phyloP scores from a whole-genome alignment of 2,888 invertebrate genomes.

The Phengaris alcon region DNA sequence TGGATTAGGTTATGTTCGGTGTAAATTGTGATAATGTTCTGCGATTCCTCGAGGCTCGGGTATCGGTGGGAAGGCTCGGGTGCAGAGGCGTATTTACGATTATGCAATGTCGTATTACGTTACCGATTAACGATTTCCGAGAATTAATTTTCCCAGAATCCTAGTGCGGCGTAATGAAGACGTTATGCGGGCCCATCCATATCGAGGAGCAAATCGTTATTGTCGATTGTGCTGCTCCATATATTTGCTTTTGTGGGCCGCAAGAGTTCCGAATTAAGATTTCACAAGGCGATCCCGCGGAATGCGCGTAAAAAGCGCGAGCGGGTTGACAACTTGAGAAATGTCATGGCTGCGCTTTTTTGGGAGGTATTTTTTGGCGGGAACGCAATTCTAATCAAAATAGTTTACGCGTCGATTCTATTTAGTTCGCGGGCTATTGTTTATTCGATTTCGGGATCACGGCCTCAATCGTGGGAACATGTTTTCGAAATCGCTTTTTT shows the following conservation, averaged over 20 bases:
- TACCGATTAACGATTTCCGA: slow-evolving; percentile 51
- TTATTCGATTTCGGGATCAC: slow-evolving; percentile 41
- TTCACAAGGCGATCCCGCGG: slow-evolving; percentile 63
- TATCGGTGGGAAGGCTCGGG: slow-evolving; percentile 58
- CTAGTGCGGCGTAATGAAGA: slow-evolving; percentile 57
- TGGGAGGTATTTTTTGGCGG: slow-evolving; percentile 62
- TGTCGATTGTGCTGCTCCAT: slow-evolving; percentile 58
- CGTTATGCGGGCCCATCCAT: slow-evolving; percentile 53
- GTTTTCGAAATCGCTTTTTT: slow-evolving; percentile 35
- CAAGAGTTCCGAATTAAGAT: slow-evolving; percentile 71
- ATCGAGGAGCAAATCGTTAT: slow-evolving; percentile 55
- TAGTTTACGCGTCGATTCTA: slow-evolving; percentile 70
- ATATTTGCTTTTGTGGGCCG: slow-evolving; percentile 54
- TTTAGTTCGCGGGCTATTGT: slow-evolving; percentile 47
- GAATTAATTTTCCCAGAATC: slow-evolving; percentile 50
- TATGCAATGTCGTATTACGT: slow-evolving; percentile 68
- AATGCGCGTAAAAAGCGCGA: slow-evolving; percentile 65
- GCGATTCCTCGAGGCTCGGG: slow-evolving; percentile 63
- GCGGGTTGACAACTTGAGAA: slow-evolving; percentile 70
- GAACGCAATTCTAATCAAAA: slow-evolving; percentile 78
- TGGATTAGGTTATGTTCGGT: slow-evolving; percentile 57
- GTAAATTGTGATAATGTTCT: slow-evolving; percentile 70
- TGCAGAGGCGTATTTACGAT: slow-evolving; percentile 75
- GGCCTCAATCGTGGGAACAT: slow-evolving; percentile 43
- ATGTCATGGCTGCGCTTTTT: slow-evolving; percentile 64